These are phyloP conservation scores for Poicephalus gulielmi DNA, from an alignment of 2,113 vertebrate genomes.

Conservation along the genomic window DNA sequence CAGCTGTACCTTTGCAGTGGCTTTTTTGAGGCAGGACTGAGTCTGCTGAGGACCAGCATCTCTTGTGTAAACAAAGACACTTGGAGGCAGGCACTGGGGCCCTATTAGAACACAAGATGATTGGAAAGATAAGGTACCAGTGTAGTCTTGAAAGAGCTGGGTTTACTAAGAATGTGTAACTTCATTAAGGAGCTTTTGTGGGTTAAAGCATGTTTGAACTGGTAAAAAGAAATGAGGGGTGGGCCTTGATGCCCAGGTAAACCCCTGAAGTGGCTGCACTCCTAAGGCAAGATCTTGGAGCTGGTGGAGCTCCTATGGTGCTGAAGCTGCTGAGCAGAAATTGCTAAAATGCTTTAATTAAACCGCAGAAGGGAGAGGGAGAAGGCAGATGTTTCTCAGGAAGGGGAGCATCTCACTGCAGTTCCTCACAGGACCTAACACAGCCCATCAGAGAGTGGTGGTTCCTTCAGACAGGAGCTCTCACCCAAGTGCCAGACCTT, in stretches of 20 bases:
- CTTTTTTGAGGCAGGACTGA: not conserved
- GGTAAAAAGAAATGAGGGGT: not conserved
- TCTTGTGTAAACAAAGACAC: not conserved
- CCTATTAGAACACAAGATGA: not conserved
- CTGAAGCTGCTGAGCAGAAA: not conserved
- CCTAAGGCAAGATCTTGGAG: conserved; percentile 3
- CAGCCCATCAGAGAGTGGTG: not conserved
- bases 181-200: conserved; percentile 11
- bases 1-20: not conserved
- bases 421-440: not conserved
- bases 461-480: not conserved
- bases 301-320: not conserved
- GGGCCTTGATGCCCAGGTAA: not conserved
- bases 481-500: not conserved
- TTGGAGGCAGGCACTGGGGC: not conserved
- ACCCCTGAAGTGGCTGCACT: not conserved
- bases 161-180: not conserved
- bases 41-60: not conserved
- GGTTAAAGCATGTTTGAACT: conserved; percentile 34
- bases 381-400: not conserved
- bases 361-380: not conserved
- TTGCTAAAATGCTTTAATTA: conserved; percentile 16
- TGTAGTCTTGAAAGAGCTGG: not conserved
- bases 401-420: not conserved
- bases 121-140: not conserved